These are phyloP conservation scores for Stenichneumon culpator DNA, from an alignment of 2,888 invertebrate species.

Conservation along the genomic window DNA sequence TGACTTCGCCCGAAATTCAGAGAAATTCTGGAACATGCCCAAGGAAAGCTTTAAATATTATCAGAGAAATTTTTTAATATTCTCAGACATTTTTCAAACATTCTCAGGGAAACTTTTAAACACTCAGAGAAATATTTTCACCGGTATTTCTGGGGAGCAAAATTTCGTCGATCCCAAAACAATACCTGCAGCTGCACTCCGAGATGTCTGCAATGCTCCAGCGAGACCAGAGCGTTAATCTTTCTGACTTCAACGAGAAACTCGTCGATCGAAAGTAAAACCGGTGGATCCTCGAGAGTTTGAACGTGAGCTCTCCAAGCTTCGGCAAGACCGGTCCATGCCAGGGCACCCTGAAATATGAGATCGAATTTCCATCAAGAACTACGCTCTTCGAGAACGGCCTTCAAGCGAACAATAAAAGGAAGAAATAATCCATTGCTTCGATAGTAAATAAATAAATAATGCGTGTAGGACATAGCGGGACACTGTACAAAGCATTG, in stretches of 20 bases:
- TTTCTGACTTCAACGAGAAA: slow-evolving; percentile 81
- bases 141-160: not conserved
- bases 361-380: slow-evolving; percentile 32
- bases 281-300: slow-evolving; percentile 81
- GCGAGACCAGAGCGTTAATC: slow-evolving; percentile 82
- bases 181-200: slow-evolving; percentile 82
- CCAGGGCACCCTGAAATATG: slow-evolving; percentile 80
- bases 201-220: slow-evolving; percentile 82
- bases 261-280: slow-evolving; percentile 80
- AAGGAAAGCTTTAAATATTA: not conserved
- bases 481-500: slow-evolving; percentile 54
- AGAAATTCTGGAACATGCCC: not conserved
- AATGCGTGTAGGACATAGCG: slow-evolving; percentile 55
- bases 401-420: slow-evolving; percentile 30
- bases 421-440: slow-evolving; percentile 12
- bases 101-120: no score
- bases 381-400: slow-evolving; percentile 41
- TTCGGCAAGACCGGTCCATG: slow-evolving; percentile 83
- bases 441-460: slow-evolving; percentile 14
- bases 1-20: not conserved
- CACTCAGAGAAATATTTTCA: not conserved
- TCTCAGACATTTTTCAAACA: no score
- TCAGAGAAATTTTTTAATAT: no score
- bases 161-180: not conserved
- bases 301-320: slow-evolving; percentile 82